Base-by-base conservation (phyloP, 2,797 vertebrate species). In the Poecilia gillii region DNA sequence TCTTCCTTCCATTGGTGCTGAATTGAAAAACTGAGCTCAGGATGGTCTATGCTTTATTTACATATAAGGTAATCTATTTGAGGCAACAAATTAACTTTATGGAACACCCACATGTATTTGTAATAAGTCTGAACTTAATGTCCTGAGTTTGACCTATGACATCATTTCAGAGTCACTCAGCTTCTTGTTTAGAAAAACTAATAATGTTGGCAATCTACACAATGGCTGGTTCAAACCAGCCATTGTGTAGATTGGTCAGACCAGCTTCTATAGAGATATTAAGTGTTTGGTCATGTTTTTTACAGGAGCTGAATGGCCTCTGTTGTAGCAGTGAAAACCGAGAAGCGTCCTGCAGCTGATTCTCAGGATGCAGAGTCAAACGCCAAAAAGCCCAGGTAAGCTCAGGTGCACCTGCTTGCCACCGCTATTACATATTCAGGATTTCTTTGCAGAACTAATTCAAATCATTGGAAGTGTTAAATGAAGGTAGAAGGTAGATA, bases 381-480 rank as follows among this genome's bases (percentile, higher is more conserved):
- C 84, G 94, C 96, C 55, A 99, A 99, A 92, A 99, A 98, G 89
- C 97, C 97, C 93, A 98, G 97, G 98, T 99, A 95, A 94, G 79
- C 53, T 68, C 62, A 66, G 28, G 39, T 73, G 77, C 36, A 78
- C 33, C 59, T 66, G 25, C 46, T 74, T 4, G 14, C 31, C 41
- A 11, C 57, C 6, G 18, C 14, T 20, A 4, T 76, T 36, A 47
- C 31, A 77, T 31, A 36, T 73, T 43, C n/a, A 16, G 46, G 11
- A 1, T 64, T 73, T 28, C 16, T 73, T 16, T 47, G 80, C 64
- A n/a, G 79, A 55, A n/a, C 71, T 80, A 18, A 36, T 82, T 13
- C 8, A 71, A 8, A 3, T 81, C 72, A 49, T 75, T 79, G 28
- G 11, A 14, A 11, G 16, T 68, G 9, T 41, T 72, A 68, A 51